Evolutionary conservation across 2,888 invertebrate genomes (phyloP).

Genomic region (Anoplius nigerrimus): DNA sequence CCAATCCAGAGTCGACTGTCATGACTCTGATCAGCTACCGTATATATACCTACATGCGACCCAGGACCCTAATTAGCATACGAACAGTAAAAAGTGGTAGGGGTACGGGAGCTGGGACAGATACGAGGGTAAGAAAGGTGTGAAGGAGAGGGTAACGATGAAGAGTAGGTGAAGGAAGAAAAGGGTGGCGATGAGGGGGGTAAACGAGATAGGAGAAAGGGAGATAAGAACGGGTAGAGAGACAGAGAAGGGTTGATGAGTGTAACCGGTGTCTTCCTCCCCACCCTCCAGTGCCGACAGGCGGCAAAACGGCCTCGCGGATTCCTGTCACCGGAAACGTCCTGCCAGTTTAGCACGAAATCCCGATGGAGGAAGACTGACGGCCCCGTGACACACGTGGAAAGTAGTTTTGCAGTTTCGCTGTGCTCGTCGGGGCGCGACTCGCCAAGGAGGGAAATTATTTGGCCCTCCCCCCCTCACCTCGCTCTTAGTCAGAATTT

Average conservation of each 20-base stretch:
- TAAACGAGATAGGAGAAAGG: conserved; percentile 31
- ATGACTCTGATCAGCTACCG: no score
- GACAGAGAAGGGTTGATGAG: conserved; percentile 71
- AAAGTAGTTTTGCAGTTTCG: conserved; percentile 22
- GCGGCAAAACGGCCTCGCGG: conserved; percentile 63
- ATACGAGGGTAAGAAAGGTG: conserved; percentile 1
- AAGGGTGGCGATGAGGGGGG: conserved; percentile 9
- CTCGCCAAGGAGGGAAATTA: no score
- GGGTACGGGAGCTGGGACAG: neutral
- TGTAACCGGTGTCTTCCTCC: conserved; percentile 74
- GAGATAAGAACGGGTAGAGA: conserved; percentile 33
- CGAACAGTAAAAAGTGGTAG: neutral
- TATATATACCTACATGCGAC: no score
- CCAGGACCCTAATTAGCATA: no score
- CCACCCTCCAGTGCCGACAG: conserved; percentile 59
- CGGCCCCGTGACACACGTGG: conserved; percentile 21
- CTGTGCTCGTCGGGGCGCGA: no score
- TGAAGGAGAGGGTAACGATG: conserved; percentile 3
- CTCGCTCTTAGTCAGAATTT: no score
- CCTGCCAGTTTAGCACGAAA: conserved; percentile 70
- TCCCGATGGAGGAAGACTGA: conserved; percentile 65
- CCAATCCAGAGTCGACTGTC: no score
- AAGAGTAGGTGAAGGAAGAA: conserved; percentile 5
- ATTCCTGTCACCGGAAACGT: conserved; percentile 68
- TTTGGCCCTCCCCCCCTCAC: no score